These are phyloP conservation scores for Diachasmimorpha longicaudata DNA, from an alignment of 1,140 invertebrate genomes.

Conservation along the genomic window DNA sequence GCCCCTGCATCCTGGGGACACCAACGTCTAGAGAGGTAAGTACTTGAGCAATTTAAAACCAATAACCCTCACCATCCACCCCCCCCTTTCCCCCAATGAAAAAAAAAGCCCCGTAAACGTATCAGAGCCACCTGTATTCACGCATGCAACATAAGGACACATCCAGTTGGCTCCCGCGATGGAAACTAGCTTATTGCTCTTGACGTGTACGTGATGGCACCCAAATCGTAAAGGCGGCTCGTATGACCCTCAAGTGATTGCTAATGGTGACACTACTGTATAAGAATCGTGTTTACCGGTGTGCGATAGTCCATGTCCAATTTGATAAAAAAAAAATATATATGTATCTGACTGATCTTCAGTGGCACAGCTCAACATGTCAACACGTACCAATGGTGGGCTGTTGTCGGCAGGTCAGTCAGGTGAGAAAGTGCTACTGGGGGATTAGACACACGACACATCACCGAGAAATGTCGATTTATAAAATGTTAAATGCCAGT, in stretches of 20 bases:
- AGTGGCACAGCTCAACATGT: constrained; percentile 22
- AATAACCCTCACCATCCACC: constrained; percentile 3
- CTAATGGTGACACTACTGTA: neutral
- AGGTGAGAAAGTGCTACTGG: constrained; percentile 33
- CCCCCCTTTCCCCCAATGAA: no score
- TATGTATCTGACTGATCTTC: neutral
- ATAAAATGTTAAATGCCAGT: constrained; percentile 26
- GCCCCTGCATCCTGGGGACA: constrained; percentile 61
- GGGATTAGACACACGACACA: constrained; percentile 27
- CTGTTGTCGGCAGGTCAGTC: neutral
- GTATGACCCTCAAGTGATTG: constrained; percentile 21
- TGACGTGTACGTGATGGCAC: constrained; percentile 41
- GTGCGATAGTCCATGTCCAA: neutral
- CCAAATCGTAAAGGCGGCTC: constrained; percentile 36
- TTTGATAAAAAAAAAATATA: constrained; percentile 16
- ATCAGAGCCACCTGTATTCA: neutral
- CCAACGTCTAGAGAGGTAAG: constrained; percentile 61
- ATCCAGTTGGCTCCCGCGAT: constrained; percentile 27
- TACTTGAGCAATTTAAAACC: constrained; percentile 1
- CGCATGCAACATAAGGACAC: neutral
- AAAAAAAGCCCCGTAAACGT: neutral
- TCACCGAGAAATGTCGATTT: constrained; percentile 36
- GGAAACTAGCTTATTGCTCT: constrained; percentile 34
- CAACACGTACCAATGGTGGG: constrained; percentile 30
- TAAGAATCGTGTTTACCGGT: neutral